phyloP scores from a whole-genome alignment of 2,113 vertebrate species.

The Atractosteus spatula region DNA sequence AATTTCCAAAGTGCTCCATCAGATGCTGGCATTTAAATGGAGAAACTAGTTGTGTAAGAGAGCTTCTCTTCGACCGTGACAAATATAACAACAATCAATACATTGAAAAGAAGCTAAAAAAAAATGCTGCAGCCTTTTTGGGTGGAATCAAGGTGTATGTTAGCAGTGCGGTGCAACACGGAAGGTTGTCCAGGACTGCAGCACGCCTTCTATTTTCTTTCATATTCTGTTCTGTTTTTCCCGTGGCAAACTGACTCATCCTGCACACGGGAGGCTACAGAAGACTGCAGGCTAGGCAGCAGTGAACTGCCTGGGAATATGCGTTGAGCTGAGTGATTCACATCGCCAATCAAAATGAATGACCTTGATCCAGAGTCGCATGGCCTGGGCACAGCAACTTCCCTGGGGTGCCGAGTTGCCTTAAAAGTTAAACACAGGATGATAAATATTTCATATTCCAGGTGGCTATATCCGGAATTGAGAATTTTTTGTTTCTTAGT shows the following conservation, averaged over 20 bases:
- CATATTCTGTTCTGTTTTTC: constrained; percentile 52
- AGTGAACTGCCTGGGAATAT: too few species aligned
- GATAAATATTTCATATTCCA: constrained; percentile 22
- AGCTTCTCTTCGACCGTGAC: too few species aligned
- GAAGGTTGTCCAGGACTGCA: constrained; percentile 1
- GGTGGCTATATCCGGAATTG: constrained; percentile 4
- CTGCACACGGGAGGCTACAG: too few species aligned
- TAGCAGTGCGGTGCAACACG: background rate
- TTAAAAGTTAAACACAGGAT: constrained; percentile 8
- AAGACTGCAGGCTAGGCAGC: too few species aligned
- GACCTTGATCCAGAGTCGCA: constrained; percentile 37
- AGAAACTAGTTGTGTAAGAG: too few species aligned
- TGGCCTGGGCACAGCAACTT: too few species aligned
- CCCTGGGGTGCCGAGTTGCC: background rate
- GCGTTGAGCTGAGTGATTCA: constrained; percentile 23
- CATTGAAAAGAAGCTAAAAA: too few species aligned
- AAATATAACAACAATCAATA: too few species aligned
- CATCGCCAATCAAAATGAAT: constrained; percentile 6
- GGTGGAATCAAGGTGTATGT: too few species aligned
- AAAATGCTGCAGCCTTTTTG: background rate
- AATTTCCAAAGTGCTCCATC: too few species aligned
- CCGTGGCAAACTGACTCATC: constrained; percentile 7
- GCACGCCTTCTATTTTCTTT: constrained; percentile 45
- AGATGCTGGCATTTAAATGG: too few species aligned
- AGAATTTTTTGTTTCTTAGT: background rate